These are phyloP conservation scores for Podarcis muralis DNA, from an alignment of 2,113 vertebrate genomes.

Conservation along the genomic window DNA sequence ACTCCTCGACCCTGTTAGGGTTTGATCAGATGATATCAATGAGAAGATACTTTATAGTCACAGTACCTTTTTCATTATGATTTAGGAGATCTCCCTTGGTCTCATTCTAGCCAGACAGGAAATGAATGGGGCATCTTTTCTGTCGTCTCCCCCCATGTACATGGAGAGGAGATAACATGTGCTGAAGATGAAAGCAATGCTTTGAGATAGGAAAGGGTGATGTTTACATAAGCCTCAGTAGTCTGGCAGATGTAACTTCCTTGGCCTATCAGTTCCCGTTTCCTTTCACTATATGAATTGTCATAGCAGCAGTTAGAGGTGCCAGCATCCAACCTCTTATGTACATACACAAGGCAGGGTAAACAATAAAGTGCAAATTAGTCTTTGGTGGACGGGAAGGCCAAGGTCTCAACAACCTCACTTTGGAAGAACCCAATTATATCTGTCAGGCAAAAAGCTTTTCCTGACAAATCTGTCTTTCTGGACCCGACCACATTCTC, in stretches of 20 bases:
- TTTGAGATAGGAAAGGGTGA: neutral
- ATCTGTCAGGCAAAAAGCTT: neutral
- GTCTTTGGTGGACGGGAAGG: neutral
- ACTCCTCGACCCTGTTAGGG: neutral
- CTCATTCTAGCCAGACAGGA: neutral
- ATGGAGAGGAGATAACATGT: neutral
- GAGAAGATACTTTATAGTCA: neutral
- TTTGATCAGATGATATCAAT: neutral
- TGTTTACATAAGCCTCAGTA: neutral
- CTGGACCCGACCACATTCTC: neutral
- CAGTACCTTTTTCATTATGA: neutral
- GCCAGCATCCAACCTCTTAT: neutral
- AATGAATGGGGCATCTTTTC: neutral
- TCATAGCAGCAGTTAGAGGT: neutral
- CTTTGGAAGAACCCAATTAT: neutral
- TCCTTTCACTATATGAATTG: neutral
- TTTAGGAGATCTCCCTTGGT: neutral
- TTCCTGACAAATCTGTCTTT: neutral
- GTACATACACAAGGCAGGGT: neutral
- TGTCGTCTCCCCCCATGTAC: neutral
- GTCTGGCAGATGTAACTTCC: neutral
- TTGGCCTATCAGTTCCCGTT: neutral
- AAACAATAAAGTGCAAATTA: neutral
- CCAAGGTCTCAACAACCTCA: neutral
- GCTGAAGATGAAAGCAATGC: neutral